These are phyloP conservation scores for Athene cunicularia DNA, from an alignment of 2,113 vertebrate species.

Conservation along the genomic window DNA sequence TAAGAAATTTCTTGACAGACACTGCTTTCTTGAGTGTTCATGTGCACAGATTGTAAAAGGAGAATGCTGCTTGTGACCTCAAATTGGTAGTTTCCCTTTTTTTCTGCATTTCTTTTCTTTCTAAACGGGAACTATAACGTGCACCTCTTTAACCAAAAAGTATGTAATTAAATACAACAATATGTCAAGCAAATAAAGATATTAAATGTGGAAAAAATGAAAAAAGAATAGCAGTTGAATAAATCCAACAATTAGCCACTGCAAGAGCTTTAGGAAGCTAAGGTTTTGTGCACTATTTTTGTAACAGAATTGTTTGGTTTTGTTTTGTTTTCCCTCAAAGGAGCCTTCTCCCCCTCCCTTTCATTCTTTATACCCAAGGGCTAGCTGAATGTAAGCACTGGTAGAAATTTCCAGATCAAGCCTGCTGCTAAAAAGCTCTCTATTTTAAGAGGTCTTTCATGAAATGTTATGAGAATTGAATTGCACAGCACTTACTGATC, in stretches of 20 bases:
- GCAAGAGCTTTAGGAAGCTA: neutral
- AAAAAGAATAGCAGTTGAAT: neutral
- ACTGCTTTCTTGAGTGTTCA: neutral
- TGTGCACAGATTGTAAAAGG: neutral
- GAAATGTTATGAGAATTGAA: neutral
- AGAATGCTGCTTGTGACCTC: neutral
- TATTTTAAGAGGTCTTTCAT: neutral
- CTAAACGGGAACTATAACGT: neutral
- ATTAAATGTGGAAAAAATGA: neutral
- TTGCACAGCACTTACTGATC: neutral
- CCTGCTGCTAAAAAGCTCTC: neutral
- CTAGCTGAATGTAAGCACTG: neutral
- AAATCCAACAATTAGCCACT: neutral
- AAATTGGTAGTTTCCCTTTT: neutral
- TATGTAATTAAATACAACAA: neutral
- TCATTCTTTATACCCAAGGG: neutral
- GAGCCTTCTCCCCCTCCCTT: rapidly evolving
- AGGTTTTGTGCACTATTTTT: neutral
- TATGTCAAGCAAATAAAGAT: neutral
- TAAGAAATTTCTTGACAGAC: neutral
- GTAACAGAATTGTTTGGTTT: neutral
- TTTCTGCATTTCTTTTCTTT: neutral
- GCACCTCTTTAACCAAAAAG: neutral
- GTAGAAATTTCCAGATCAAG: neutral
- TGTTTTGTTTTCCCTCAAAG: neutral